phyloP scores from a whole-genome alignment of 2,113 vertebrate genomes.

The Butorides virescens region DNA sequence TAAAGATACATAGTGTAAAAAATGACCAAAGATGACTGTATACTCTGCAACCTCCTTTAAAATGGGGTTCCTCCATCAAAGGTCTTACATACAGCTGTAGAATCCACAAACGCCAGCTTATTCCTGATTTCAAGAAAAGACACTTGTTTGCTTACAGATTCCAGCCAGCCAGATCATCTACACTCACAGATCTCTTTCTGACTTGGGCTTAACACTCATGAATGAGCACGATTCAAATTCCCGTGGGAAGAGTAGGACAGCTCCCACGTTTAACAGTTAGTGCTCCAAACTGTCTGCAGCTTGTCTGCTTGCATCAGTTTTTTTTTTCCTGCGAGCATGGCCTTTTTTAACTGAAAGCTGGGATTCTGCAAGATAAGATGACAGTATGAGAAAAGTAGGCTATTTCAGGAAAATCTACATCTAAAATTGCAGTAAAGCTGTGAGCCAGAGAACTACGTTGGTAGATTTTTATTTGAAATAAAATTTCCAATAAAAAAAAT shows the following conservation, averaged over 20 bases:
- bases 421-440: conserved; percentile 49
- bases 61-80: background rate
- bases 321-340: background rate
- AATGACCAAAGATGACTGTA: background rate
- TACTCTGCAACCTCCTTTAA: background rate
- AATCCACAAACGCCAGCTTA: background rate
- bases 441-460: conserved; percentile 48
- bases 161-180: background rate
- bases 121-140: background rate
- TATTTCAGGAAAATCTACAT: conserved; percentile 13
- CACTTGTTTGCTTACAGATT: background rate
- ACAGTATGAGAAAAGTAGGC: conserved; percentile 39
- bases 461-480: conserved; percentile 14
- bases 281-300: conserved; percentile 35
- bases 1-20: background rate
- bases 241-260: background rate
- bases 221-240: background rate
- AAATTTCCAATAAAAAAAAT: background rate
- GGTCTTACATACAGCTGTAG: background rate
- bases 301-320: conserved; percentile 27
- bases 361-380: conserved; percentile 35
- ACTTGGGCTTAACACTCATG: background rate
- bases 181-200: background rate
- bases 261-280: conserved; percentile 15
- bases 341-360: conserved; percentile 34